Base-by-base conservation (phyloP, 2,888 invertebrate genomes). In the Platypus cylindrus region DNA sequence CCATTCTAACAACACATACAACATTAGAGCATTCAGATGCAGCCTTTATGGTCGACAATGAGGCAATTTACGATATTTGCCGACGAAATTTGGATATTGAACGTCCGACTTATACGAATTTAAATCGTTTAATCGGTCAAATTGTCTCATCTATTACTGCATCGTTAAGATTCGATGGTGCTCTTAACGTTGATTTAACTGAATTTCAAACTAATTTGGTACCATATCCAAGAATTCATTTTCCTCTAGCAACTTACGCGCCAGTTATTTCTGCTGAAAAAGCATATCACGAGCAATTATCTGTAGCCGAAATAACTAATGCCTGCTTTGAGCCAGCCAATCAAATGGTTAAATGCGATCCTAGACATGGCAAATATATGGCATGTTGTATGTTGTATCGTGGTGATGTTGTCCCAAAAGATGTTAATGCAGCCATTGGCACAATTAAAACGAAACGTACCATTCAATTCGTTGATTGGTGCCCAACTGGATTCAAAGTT, bases 331-430 rank as follows among this genome's bases (percentile, higher is more conserved):
- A 85, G 48, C 79, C 83, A 2, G 65, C 71, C 11, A 82, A 79
- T 55, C 74, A 84, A 63, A 90, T 91, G 84, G 84, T 85, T 24
- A 85, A 85, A 58, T 91, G 90, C 61, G 89, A 90, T 62, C 89
- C 89, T 1, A 77, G 87, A 48, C 83, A 84, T 62, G 86, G 86
- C 49, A 86, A 86, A 57, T 91, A 91, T 73, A 78, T 91, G 90
- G 90, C 90, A 9, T 90, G 89, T 60, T 91, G 90, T 66, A 85
- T 93, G 79, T 66, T 91, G 66, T 91, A 89, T 45, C 90, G 93
- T 64, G 93, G 45, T 8, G 45, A 45, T 86, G 83, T 62, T 18
- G 91, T 93, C 2, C 91, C 91, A 41, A 91, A 90, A 68, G 90
- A 90, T 59, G 89, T 90, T 27, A 90, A 89, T 60, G 86, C 87